Conservation (phyloP, 2,888 invertebrate species). For the Noctua fimbriata region DNA sequence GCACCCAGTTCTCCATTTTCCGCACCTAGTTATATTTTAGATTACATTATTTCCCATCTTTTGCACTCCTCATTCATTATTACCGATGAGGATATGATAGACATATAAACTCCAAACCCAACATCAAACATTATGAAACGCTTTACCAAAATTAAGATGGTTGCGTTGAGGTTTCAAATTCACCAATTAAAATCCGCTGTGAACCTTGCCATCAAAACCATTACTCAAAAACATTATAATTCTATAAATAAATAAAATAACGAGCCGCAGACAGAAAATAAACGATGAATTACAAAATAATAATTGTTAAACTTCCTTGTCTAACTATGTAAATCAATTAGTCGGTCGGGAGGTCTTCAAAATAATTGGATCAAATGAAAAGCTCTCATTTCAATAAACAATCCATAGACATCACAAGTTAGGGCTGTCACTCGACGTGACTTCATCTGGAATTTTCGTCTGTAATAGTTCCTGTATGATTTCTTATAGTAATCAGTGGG, state of each 20-base stretch:
- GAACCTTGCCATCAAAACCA: conserved; percentile 28
- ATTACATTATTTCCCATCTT: neutral
- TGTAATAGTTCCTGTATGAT: neutral
- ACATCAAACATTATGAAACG: neutral
- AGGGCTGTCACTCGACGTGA: conserved; percentile 34
- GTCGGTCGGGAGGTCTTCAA: conserved; percentile 51
- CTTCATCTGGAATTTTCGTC: neutral
- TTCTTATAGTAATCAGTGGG: neutral
- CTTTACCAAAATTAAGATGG: neutral
- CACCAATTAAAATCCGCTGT: conserved; percentile 39
- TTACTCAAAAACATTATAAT: conserved; percentile 25
- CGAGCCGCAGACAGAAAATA: conserved; percentile 49
- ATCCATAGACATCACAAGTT: conserved; percentile 54
- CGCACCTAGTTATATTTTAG: no score
- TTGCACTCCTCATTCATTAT: neutral
- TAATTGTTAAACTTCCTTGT: conserved; percentile 55
- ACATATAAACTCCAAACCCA: neutral
- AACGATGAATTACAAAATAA: conserved; percentile 50
- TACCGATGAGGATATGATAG: neutral
- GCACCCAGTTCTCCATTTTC: neutral
- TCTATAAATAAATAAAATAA: conserved; percentile 35
- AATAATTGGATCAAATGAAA: conserved; percentile 68
- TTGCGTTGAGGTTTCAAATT: conserved; percentile 12
- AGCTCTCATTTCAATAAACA: conserved; percentile 66
- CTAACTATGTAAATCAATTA: conserved; percentile 65